Conservation (phyloP, 2,888 invertebrate genomes). For the Sussaba pulchella region DNA sequence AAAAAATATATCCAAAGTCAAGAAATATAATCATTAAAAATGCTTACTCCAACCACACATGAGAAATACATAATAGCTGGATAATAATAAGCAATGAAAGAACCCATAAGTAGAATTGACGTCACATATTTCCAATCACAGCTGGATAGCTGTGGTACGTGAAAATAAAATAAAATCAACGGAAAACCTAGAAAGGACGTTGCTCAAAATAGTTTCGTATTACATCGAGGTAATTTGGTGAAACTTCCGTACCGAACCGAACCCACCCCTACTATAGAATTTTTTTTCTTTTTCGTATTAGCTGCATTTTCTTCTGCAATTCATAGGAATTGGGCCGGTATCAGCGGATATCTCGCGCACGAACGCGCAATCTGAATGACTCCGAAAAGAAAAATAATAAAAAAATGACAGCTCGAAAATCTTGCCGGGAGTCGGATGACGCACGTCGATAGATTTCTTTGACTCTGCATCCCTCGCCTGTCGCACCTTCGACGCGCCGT, state of each 20-base stretch:
- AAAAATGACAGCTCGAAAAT: constrained; percentile 57
- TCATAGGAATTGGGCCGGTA: background rate
- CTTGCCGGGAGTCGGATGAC: constrained; percentile 52
- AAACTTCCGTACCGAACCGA: constrained; percentile 61
- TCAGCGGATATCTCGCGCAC: constrained; percentile 41
- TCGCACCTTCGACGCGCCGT: background rate
- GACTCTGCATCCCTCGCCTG: constrained; percentile 51
- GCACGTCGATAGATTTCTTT: constrained; percentile 52
- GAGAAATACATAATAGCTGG: background rate
- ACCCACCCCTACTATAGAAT: constrained; percentile 2
- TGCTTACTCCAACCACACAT: too few species aligned
- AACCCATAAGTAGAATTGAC: background rate
- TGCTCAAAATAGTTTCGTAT: constrained; percentile 71
- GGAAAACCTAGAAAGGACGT: constrained; percentile 43
- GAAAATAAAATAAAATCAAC: constrained; percentile 25
- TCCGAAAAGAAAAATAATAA: constrained; percentile 47
- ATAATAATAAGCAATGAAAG: background rate
- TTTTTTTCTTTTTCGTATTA: constrained; percentile 47
- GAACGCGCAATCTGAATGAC: constrained; percentile 49
- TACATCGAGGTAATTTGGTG: constrained; percentile 78
- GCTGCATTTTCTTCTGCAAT: constrained; percentile 38
- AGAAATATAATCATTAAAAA: too few species aligned
- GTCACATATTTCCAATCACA: background rate
- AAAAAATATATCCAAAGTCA: too few species aligned
- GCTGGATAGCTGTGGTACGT: background rate